phyloP scores from a whole-genome alignment of 2,113 vertebrate species.

The Burhinus oedicnemus region DNA sequence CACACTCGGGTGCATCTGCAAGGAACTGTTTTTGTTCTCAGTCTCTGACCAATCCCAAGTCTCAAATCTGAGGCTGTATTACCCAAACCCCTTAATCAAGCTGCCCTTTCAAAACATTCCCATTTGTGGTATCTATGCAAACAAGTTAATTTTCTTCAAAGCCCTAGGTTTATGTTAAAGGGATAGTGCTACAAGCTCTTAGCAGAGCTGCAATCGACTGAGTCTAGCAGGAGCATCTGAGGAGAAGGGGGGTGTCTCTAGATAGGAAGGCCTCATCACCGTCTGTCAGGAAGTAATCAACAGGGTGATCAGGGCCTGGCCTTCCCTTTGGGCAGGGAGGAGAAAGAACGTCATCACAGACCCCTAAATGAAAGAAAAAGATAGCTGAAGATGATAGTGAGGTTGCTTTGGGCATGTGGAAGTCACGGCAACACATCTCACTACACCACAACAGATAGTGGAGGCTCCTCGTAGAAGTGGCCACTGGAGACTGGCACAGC shows the following conservation, averaged over 20 bases:
- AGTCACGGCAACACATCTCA: neutral
- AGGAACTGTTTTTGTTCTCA: neutral
- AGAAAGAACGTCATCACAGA: neutral
- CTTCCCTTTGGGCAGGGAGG: neutral
- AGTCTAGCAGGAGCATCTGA: neutral
- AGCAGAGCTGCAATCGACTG: neutral
- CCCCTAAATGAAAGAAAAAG: neutral
- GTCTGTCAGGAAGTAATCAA: neutral
- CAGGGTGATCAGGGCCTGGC: neutral
- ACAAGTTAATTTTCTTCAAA: slow-evolving; percentile 1
- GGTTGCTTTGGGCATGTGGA: neutral
- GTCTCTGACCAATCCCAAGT: neutral
- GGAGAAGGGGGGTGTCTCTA: neutral
- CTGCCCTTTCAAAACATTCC: neutral
- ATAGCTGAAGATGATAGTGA: neutral
- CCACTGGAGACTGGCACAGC: neutral
- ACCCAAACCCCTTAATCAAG: neutral
- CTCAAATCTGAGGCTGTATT: neutral
- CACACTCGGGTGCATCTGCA: neutral
- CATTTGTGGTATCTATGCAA: neutral
- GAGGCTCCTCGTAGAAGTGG: neutral
- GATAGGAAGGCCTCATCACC: neutral
- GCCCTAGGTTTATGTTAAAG: neutral
- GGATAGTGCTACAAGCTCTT: neutral
- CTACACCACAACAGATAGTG: neutral